Percentiles rank a stretch among this genome's conserved stretches.
Conservation (phyloP, 1,140 invertebrate genomes). For the Harpegnathos saltator region DNA sequence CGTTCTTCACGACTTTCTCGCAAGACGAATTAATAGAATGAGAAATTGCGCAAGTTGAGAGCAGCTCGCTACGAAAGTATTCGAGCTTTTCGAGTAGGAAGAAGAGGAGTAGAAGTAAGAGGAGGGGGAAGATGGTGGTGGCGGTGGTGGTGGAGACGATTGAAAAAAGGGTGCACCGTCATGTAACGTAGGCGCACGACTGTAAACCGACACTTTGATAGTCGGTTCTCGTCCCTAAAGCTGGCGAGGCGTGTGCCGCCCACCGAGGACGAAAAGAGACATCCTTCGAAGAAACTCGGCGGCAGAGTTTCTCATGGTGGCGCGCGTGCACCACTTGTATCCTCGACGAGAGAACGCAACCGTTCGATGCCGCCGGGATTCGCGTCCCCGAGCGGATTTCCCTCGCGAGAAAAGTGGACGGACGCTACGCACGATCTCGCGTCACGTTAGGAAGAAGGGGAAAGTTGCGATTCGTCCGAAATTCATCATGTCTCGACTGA, state of each 20-base stretch:
- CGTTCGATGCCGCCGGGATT: neutral
- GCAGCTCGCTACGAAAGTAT: neutral
- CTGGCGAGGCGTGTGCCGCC: slow-evolving; percentile 66
- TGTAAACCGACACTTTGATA: slow-evolving; percentile 73
- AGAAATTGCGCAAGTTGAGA: slow-evolving; percentile 8
- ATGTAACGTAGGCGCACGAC: slow-evolving; percentile 61
- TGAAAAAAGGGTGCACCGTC: slow-evolving; percentile 59
- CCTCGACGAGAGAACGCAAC: neutral
- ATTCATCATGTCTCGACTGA: slow-evolving; percentile 46
- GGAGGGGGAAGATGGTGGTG: no score
- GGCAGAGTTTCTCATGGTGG: slow-evolving; percentile 67
- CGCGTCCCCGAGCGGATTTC: slow-evolving; percentile 9
- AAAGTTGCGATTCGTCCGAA: neutral
- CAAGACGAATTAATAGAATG: slow-evolving; percentile 26
- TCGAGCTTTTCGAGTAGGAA: neutral
- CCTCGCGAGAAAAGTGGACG: neutral
- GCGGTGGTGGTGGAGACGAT: slow-evolving; percentile 11
- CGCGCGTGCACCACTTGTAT: neutral
- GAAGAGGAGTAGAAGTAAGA: no score
- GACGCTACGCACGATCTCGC: neutral
- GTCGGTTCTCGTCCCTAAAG: slow-evolving; percentile 62
- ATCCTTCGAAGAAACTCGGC: slow-evolving; percentile 61
- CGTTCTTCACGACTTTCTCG: neutral
- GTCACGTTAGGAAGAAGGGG: neutral
- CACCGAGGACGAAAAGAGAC: slow-evolving; percentile 75